A percentile compares a stretch with the other conserved stretches of the same genome.
These are phyloP conservation scores for Sphenodon punctatus DNA, from an alignment of 2,797 vertebrate species.

Conservation along the genomic window DNA sequence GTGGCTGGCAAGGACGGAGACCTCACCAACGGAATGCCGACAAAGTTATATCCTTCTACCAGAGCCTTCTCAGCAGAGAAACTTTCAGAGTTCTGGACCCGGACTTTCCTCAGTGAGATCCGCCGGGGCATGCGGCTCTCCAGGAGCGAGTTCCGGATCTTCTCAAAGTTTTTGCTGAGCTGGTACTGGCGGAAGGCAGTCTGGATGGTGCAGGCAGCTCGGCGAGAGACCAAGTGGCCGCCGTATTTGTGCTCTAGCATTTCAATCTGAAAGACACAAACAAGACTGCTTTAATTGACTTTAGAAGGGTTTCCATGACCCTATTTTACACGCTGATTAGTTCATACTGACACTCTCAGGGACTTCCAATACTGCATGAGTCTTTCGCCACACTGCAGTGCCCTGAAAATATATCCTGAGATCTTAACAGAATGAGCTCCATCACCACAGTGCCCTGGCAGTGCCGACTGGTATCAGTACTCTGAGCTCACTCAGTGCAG, in stretches of 20 bases:
- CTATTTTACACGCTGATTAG: neutral
- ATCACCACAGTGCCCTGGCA: neutral
- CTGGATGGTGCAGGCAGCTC: slow-evolving; percentile 96
- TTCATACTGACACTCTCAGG: neutral
- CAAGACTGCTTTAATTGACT: neutral
- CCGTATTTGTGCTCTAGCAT: slow-evolving; percentile 98
- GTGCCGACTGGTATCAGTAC: neutral
- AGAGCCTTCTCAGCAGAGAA: slow-evolving; percentile 91
- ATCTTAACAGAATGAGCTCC: neutral
- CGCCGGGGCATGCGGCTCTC: slow-evolving; percentile 94
- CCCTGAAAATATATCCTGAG: neutral
- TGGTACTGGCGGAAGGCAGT: slow-evolving; percentile 98
- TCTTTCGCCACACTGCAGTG: neutral
- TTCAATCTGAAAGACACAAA: slow-evolving; percentile 86
- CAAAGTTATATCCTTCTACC: slow-evolving; percentile 89
- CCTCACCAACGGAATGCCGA: slow-evolving; percentile 90
- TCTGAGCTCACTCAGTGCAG: neutral
- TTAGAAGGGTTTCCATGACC: neutral
- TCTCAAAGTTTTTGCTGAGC: slow-evolving; percentile 99
- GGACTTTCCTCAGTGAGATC: slow-evolving; percentile 92
- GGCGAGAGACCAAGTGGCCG: slow-evolving; percentile 91
- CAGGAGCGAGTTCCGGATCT: slow-evolving; percentile 95
- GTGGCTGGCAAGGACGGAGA: slow-evolving; percentile 89
- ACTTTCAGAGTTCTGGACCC: slow-evolving; percentile 89
- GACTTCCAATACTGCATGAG: neutral